Percentiles rank a stretch among this genome's conserved stretches.
Conservation (phyloP, 2,888 invertebrate genomes). For the Melinopterus prodromus region DNA sequence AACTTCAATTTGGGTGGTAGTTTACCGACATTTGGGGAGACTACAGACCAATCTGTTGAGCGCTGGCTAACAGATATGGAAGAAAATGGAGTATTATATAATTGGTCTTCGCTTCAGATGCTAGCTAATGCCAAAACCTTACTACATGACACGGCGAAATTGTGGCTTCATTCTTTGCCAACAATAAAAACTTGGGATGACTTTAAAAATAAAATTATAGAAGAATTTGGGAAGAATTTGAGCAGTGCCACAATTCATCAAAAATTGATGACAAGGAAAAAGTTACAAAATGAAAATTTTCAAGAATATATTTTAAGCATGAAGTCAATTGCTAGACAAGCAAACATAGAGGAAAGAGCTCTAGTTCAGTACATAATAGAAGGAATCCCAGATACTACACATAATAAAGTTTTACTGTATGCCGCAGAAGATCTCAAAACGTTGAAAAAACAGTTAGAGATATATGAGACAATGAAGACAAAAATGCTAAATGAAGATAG, state of each 20-base stretch:
- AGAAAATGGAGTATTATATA: slow-evolving; percentile 28
- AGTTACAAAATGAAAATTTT: slow-evolving; percentile 41
- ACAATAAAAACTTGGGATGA: slow-evolving; percentile 31
- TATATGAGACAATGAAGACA: slow-evolving; percentile 35
- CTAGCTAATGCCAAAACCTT: slow-evolving; percentile 37
- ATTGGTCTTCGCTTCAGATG: slow-evolving; percentile 35
- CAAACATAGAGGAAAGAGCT: slow-evolving; percentile 47
- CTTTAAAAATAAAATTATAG: slow-evolving; percentile 27
- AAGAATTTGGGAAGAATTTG: slow-evolving; percentile 29
- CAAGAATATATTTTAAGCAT: slow-evolving; percentile 51
- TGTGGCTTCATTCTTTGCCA: slow-evolving; percentile 32
- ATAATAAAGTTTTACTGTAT: slow-evolving; percentile 33
- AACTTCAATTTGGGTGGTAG: too few species aligned
- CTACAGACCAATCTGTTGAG: slow-evolving; percentile 25
- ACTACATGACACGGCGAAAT: slow-evolving; percentile 34
- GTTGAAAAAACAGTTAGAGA: slow-evolving; percentile 35
- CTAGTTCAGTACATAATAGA: slow-evolving; percentile 53
- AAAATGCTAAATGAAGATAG: slow-evolving; percentile 11
- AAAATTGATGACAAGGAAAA: slow-evolving; percentile 38
- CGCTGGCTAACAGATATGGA: slow-evolving; percentile 37
- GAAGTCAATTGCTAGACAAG: slow-evolving; percentile 50
- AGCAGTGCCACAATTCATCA: slow-evolving; percentile 17
- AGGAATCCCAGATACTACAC: slow-evolving; percentile 43
- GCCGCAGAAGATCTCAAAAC: slow-evolving; percentile 27
- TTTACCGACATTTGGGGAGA: slow-evolving; percentile 27